Evolutionary conservation across 2,888 invertebrate species (phyloP).

Genomic region (Drosophila longiperda): DNA sequence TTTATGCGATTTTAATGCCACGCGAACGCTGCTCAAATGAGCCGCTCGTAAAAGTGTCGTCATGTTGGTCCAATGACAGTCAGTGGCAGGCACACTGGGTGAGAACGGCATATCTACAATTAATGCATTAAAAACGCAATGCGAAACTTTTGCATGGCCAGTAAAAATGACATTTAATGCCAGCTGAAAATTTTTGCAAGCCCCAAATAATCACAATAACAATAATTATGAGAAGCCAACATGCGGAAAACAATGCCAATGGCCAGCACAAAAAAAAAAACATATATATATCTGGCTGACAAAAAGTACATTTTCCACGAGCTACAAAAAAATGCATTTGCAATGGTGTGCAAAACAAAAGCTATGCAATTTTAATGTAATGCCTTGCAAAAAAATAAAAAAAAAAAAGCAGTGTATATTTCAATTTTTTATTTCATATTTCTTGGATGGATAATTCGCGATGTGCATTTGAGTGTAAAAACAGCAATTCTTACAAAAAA

Average conservation of each 20-base stretch:
- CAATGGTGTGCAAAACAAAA: slow-evolving; percentile 22
- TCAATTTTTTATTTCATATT: background rate
- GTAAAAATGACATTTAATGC: slow-evolving; percentile 67
- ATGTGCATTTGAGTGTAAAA: background rate
- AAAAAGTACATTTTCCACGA: background rate
- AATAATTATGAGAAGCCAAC: slow-evolving; percentile 16
- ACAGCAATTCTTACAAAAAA: background rate
- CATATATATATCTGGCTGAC: background rate
- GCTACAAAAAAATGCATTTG: background rate
- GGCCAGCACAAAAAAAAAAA: background rate
- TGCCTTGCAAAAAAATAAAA: background rate
- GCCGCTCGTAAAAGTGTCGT: slow-evolving; percentile 63
- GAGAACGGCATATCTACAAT: slow-evolving; percentile 49
- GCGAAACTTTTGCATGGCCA: slow-evolving; percentile 62
- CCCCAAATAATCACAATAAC: slow-evolving; percentile 63
- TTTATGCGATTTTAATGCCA: slow-evolving; percentile 75
- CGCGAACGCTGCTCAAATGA: slow-evolving; percentile 59
- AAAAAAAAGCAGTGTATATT: background rate
- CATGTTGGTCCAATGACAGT: slow-evolving; percentile 48
- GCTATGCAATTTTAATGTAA: background rate
- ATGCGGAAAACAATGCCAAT: slow-evolving; percentile 12
- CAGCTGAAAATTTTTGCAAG: slow-evolving; percentile 70
- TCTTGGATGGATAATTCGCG: background rate
- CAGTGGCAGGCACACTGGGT: slow-evolving; percentile 24
- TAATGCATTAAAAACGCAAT: slow-evolving; percentile 72